Conservation (phyloP, 2,888 invertebrate species). For the Coleophora flavipennella region DNA sequence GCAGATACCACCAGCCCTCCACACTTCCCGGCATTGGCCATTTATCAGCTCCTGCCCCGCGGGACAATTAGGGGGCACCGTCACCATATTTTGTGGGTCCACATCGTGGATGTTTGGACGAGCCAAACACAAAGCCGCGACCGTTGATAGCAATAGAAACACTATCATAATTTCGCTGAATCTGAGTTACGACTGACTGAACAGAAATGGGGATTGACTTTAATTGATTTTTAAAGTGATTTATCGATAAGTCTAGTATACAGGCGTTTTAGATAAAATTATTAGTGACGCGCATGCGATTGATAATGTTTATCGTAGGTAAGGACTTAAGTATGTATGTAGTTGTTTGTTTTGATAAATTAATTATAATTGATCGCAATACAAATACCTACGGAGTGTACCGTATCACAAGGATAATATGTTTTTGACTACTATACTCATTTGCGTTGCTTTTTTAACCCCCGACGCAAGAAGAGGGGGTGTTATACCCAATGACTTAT, state of each 20-base stretch:
- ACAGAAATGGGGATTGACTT: constrained; percentile 13
- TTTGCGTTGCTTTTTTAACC: no score
- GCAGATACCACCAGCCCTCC: constrained; percentile 11
- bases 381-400: no score
- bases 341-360: no score
- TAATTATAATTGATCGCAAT: no score
- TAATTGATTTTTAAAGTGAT: constrained; percentile 28
- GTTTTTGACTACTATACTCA: no score
- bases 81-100: not conserved
- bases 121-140: not conserved
- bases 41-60: constrained; percentile 13
- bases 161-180: constrained; percentile 10
- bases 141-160: constrained; percentile 2
- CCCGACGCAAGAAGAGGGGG: no score
- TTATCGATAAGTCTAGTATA: constrained; percentile 20
- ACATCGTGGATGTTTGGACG: constrained; percentile 1
- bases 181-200: not conserved
- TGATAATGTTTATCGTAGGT: constrained; percentile 13
- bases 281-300: no score
- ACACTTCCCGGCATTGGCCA: constrained; percentile 14
- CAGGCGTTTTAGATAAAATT: constrained; percentile 13
- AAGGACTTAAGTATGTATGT: no score
- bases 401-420: no score
- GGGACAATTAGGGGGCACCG: constrained; percentile 13
- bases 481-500: no score